Evolutionary conservation across 1,140 invertebrate genomes (phyloP), one percentile per base, ranked within the genome.

Genomic region (Nephila pilipes): DNA sequence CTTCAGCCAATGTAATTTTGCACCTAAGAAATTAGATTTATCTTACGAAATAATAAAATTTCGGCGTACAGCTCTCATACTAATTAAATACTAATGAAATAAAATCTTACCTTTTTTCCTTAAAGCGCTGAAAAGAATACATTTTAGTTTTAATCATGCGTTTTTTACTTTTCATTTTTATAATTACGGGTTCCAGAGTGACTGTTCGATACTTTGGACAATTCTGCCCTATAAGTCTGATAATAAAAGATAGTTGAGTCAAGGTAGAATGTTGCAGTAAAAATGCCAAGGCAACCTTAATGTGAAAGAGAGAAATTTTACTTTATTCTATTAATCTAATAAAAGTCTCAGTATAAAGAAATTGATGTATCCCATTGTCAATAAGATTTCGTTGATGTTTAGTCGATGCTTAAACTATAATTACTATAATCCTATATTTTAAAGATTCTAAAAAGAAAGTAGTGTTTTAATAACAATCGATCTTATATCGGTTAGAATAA

Each of bases 141-240:
- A 81, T 54, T 81, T 55, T 81, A 55, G 38, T 81, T 55, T 81
- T 81, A 14, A 12, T 2, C 3, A 46, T 8, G 0, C n/a, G 38
- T 16, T 81, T 81, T 81, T 25, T 81, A 25, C 5, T 29, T 54
- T 22, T 54, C 80, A 81, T 81, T 81, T 55, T 54, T 20, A 80
- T 18, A 22, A 38, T 3, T 46, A 10, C 46, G 46, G 6, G 46
- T 46, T 46, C 46, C 46, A 46, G 6, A 46, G 6, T 4, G 46
- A 46, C 46, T 46, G 46, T 46, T 46, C 46, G 12, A 46, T 46
- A 46, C 6, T 46, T 46, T 46, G 46, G 0, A 10, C 46, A 46
- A 46, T 46, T 10, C 46, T 10, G 46, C 6, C 46, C 12, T 46
- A 10, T 8, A 12, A 14, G 60, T 65, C 25, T 65, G 6, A 25